A percentile compares a stretch with the other conserved stretches of the same genome.
Conservation (phyloP, 2,113 vertebrate species). For the Donacobius atricapilla region DNA sequence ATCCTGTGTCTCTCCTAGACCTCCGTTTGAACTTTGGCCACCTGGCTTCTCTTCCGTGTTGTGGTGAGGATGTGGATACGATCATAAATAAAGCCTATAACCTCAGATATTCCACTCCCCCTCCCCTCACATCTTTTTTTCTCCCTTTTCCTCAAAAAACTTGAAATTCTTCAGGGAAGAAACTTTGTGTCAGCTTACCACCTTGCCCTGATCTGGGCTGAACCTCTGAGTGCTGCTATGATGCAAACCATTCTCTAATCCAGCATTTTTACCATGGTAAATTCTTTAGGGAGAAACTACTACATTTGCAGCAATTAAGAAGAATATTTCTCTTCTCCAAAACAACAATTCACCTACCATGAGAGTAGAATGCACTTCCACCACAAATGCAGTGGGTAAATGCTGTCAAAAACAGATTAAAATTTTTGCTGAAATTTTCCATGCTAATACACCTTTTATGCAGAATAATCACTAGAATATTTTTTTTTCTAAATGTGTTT, state of each 20-base stretch:
- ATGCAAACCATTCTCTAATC: background rate
- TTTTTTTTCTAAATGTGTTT: background rate
- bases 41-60: background rate
- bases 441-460: background rate
- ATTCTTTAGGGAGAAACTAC: background rate
- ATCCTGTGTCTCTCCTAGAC: background rate
- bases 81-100: background rate
- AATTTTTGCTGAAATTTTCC: background rate
- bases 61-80: background rate
- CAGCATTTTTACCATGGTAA: background rate
- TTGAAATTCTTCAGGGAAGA: background rate
- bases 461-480: background rate
- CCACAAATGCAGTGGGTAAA: background rate
- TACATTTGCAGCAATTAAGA: background rate
- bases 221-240: background rate
- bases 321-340: background rate
- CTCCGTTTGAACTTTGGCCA: background rate
- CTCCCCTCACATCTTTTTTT: fast-evolving
- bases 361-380: background rate
- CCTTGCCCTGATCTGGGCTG: background rate
- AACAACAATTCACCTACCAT: background rate
- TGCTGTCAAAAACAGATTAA: background rate
- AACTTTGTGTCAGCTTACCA: too few species aligned
- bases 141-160: background rate
- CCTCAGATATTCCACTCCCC: fast-evolving